phyloP scores from a whole-genome alignment of 1,140 invertebrate species.

The Papilio xuthus region DNA sequence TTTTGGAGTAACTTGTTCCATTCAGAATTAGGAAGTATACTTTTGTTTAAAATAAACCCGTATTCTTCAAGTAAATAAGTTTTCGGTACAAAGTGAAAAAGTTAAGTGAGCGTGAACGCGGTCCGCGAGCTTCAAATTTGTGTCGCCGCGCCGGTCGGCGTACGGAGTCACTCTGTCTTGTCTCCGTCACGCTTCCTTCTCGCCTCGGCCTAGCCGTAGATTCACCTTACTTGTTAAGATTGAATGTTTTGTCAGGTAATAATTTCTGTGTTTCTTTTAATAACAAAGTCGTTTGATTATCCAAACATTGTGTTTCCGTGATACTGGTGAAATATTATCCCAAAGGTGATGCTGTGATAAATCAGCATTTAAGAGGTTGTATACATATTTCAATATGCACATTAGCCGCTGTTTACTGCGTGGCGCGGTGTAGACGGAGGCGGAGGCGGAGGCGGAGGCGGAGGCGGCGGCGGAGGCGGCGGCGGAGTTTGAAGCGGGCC shows the following conservation, averaged over 20 bases:
- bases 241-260: no score
- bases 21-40: no score
- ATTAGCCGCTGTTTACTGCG: neutral
- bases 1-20: no score
- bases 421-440: no score
- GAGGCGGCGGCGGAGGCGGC: no score
- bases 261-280: neutral
- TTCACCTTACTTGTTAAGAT: neutral
- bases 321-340: neutral
- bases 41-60: neutral
- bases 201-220: neutral
- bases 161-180: neutral
- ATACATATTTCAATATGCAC: conserved; percentile 1
- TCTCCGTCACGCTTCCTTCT: neutral
- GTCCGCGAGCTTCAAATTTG: neutral
- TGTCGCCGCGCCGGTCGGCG: neutral
- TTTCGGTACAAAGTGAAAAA: neutral
- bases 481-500: neutral
- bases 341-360: neutral
- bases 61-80: neutral
- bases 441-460: no score
- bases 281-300: neutral
- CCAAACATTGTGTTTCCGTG: neutral
- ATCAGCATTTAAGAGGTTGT: neutral
- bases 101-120: neutral